Evolutionary conservation across 1,140 invertebrate genomes (phyloP).

Genomic region (Trinorchestia longiramus): DNA sequence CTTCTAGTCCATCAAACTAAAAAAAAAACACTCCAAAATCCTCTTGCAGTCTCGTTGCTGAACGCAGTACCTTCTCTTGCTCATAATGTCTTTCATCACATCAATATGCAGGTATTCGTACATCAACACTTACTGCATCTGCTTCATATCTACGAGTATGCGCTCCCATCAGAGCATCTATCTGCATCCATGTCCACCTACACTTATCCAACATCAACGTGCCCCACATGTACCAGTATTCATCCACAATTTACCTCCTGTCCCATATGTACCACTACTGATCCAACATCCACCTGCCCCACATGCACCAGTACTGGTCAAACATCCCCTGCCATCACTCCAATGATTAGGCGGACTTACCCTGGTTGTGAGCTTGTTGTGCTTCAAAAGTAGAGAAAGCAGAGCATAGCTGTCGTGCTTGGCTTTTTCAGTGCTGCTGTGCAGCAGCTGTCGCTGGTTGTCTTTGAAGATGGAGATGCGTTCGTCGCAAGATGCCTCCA

Average conservation of each 20-base stretch:
- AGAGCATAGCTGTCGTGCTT: constrained; percentile 36
- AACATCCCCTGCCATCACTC: too few species aligned
- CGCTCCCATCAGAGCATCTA: not conserved
- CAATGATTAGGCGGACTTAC: not conserved
- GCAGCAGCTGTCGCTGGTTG: not conserved
- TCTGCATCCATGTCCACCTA: not conserved
- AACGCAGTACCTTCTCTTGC: too few species aligned
- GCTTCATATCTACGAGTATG: not conserved
- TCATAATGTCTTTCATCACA: too few species aligned
- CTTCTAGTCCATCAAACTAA: too few species aligned
- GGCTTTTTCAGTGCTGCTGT: not conserved
- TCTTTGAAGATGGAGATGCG: not conserved
- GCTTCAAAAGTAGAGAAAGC: not conserved
- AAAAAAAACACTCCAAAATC: too few species aligned
- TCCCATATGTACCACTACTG: not conserved
- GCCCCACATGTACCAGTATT: not conserved
- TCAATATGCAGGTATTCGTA: too few species aligned
- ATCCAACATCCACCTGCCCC: not conserved
- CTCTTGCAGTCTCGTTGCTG: too few species aligned
- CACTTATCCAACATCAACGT: not conserved
- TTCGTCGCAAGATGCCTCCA: not conserved
- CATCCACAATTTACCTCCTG: too few species aligned
- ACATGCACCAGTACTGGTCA: not conserved
- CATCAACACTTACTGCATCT: not conserved
- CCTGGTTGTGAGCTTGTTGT: constrained; percentile 20